Percentiles rank a stretch among this genome's conserved stretches.
Evolutionary conservation across 1,140 invertebrate species (phyloP).

Genomic region (Hyphantria cunea): DNA sequence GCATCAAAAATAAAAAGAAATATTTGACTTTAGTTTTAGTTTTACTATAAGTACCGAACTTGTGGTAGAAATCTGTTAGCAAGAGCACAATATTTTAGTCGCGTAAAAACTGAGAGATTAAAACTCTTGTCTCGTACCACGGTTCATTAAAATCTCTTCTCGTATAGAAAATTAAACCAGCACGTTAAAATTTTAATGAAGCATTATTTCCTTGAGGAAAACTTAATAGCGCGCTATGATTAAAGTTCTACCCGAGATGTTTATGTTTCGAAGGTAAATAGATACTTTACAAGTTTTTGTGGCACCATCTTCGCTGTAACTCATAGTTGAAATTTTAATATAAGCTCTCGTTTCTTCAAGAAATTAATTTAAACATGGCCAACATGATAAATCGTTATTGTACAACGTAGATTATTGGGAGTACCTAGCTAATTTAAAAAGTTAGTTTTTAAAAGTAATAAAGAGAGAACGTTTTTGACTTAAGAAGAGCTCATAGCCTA

Average conservation of each 20-base stretch:
- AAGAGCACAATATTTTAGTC: slow-evolving; percentile 17
- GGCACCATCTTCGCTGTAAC: neutral
- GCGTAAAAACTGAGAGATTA: slow-evolving; percentile 33
- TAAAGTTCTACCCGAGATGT: slow-evolving; percentile 23
- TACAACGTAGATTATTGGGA: no score
- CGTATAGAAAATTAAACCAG: slow-evolving; percentile 41
- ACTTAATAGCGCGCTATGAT: slow-evolving; percentile 37
- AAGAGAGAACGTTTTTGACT: no score
- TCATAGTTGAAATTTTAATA: slow-evolving; percentile 3
- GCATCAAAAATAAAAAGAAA: no score
- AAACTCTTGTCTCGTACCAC: slow-evolving; percentile 35
- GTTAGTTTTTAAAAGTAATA: no score
- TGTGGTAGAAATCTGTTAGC: slow-evolving; percentile 11
- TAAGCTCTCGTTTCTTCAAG: no score
- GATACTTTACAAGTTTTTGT: slow-evolving; percentile 24
- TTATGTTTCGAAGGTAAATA: slow-evolving; percentile 20
- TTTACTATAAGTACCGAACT: neutral
- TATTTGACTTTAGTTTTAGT: no score
- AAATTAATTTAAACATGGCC: no score
- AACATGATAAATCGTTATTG: no score
- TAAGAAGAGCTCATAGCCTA: no score
- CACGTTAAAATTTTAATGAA: slow-evolving; percentile 43
- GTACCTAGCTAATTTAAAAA: no score
- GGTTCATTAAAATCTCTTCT: slow-evolving; percentile 47
- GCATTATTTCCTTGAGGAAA: slow-evolving; percentile 42